Evolutionary conservation across 1,140 invertebrate genomes (phyloP).

Genomic region (Spodoptera litura): DNA sequence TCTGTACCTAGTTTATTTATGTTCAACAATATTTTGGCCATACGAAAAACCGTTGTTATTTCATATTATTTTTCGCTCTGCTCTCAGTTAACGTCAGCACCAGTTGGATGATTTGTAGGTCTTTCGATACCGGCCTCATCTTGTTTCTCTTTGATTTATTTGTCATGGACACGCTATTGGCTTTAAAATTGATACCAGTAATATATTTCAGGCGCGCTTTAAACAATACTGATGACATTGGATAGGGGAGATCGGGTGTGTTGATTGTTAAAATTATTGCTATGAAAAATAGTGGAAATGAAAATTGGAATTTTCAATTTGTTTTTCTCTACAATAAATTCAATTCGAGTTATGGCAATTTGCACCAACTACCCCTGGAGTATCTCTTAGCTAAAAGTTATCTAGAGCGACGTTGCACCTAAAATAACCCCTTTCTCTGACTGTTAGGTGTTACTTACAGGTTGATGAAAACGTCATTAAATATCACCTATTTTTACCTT

Average conservation of each 20-base stretch:
- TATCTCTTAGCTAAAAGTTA: too few species aligned
- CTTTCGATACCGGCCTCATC: conserved; percentile 40
- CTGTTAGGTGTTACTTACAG: too few species aligned
- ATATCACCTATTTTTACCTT: too few species aligned
- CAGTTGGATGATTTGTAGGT: conserved; percentile 35
- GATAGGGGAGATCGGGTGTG: background rate
- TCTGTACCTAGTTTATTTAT: background rate
- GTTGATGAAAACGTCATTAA: too few species aligned
- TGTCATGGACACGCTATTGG: conserved; percentile 26
- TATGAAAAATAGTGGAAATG: background rate
- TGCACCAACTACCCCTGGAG: too few species aligned
- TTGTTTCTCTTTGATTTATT: conserved; percentile 45
- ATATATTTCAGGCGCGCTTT: conserved; percentile 27
- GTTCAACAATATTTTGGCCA: background rate
- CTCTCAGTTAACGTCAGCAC: conserved; percentile 28
- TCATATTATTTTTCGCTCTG: conserved; percentile 20
- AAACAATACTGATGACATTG: conserved; percentile 16
- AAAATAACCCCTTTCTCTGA: too few species aligned
- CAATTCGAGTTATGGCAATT: too few species aligned
- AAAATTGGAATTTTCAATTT: background rate
- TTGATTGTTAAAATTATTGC: background rate
- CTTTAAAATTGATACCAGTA: conserved; percentile 32
- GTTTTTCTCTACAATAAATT: background rate
- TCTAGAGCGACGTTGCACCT: too few species aligned
- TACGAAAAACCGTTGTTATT: conserved; percentile 1